Conservation (phyloP, 2,113 vertebrate species). For the Scopus umbretta region DNA sequence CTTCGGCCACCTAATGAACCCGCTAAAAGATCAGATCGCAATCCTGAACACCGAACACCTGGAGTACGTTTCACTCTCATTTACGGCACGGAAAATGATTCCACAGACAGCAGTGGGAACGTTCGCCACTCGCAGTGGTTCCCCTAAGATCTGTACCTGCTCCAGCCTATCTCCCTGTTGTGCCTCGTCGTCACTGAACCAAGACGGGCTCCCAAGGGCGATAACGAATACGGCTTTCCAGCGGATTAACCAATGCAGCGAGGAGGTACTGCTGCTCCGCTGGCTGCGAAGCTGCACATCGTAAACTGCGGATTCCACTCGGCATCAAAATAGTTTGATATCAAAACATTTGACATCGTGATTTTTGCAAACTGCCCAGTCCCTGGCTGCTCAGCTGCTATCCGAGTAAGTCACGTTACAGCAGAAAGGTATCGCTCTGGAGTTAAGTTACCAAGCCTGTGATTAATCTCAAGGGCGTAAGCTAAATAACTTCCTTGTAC, state of each 20-base stretch:
- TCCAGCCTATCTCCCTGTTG: not conserved
- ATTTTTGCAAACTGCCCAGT: not conserved
- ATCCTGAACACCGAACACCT: not conserved
- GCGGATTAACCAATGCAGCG: not conserved
- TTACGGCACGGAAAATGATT: not conserved
- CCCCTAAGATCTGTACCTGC: not conserved
- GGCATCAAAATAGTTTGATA: not conserved
- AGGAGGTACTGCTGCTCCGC: not conserved
- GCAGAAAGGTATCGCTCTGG: not conserved
- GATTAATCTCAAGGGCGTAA: conserved; percentile 41
- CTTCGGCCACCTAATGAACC: not conserved
- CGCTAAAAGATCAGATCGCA: not conserved
- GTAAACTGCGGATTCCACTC: not conserved
- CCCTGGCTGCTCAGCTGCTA: not conserved
- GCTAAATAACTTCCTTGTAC: not conserved
- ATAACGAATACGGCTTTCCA: not conserved
- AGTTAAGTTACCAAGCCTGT: not conserved
- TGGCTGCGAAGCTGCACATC: not conserved
- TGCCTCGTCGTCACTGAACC: not conserved
- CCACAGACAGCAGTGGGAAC: not conserved
- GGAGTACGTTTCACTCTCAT: not conserved
- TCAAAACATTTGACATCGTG: not conserved
- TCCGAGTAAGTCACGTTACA: not conserved
- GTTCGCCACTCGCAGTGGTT: not conserved
- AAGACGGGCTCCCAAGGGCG: not conserved